Conservation (phyloP, 2,797 vertebrate genomes). For the Ammospiza maritima region DNA sequence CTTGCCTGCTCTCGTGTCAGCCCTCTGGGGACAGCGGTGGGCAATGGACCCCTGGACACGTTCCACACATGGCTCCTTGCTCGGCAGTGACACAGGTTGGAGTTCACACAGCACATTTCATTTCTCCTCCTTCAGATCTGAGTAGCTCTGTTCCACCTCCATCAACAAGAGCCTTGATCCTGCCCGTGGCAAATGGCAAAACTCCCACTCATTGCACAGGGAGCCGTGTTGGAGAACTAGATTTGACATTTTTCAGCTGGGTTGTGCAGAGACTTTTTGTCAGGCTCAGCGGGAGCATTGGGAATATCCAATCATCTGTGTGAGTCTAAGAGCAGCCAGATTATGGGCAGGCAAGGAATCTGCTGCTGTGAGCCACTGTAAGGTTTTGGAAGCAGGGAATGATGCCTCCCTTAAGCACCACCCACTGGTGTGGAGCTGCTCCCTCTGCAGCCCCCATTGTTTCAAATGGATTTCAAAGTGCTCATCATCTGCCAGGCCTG, state of each 20-base stretch:
- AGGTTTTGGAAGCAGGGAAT: neutral
- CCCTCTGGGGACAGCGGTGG: neutral
- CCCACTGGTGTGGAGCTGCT: neutral
- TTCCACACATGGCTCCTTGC: rapidly evolving
- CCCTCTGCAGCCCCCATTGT: neutral
- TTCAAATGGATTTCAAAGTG: neutral
- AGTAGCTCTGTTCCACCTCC: neutral
- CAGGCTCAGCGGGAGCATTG: neutral
- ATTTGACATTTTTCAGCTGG: neutral
- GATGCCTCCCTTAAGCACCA: neutral
- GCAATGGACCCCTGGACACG: rapidly evolving
- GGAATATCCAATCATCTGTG: neutral
- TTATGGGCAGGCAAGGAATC: neutral
- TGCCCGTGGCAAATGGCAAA: neutral
- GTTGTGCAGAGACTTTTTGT: neutral
- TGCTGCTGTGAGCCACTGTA: neutral
- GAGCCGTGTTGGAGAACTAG: neutral
- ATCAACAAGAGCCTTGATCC: neutral
- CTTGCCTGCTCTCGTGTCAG: neutral
- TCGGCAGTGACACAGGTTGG: neutral
- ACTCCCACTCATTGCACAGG: neutral
- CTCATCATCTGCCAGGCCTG: neutral
- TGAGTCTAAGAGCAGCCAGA: neutral
- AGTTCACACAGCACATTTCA: neutral
- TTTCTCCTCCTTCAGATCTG: neutral